phyloP scores from a whole-genome alignment of 2,797 vertebrate genomes.

The Enteromius trimaculatus region DNA sequence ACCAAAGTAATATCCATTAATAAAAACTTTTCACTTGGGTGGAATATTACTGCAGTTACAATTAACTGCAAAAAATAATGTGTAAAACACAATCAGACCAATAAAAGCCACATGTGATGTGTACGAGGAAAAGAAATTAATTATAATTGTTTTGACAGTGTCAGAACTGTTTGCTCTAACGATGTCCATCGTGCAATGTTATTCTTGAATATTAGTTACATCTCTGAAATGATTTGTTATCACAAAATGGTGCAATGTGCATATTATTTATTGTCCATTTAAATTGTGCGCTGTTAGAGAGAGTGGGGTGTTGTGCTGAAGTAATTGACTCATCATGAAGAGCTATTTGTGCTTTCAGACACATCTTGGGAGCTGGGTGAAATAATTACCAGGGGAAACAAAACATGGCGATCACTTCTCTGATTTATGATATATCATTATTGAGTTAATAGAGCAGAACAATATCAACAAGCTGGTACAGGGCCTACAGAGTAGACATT shows the following conservation, averaged over 20 bases:
- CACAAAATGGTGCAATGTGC: slow-evolving; percentile 17
- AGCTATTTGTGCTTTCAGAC: slow-evolving; percentile 46
- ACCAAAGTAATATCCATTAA: background rate
- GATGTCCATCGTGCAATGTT: background rate
- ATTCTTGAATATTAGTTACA: slow-evolving; percentile 30
- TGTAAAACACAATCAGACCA: background rate
- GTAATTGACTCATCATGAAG: slow-evolving; percentile 55
- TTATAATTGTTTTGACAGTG: background rate
- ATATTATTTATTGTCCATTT: slow-evolving; percentile 43
- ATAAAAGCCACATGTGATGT: background rate
- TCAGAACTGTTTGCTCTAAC: slow-evolving; percentile 9
- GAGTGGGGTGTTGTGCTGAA: slow-evolving; percentile 30
- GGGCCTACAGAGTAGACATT: slow-evolving; percentile 21
- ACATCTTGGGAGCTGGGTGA: slow-evolving; percentile 38
- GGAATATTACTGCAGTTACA: background rate
- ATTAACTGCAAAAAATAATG: background rate
- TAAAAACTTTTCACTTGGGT: background rate
- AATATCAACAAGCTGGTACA: slow-evolving; percentile 42
- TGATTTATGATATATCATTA: slow-evolving; percentile 51
- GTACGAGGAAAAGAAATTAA: background rate
- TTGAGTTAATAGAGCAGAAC: slow-evolving; percentile 52
- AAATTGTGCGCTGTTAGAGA: slow-evolving; percentile 18
- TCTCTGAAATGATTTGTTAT: slow-evolving; percentile 28
- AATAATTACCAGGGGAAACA: slow-evolving; percentile 53
- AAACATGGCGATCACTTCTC: slow-evolving; percentile 51